phyloP scores from a whole-genome alignment of 2,888 invertebrate species.

The Ypsolopha scabrella region DNA sequence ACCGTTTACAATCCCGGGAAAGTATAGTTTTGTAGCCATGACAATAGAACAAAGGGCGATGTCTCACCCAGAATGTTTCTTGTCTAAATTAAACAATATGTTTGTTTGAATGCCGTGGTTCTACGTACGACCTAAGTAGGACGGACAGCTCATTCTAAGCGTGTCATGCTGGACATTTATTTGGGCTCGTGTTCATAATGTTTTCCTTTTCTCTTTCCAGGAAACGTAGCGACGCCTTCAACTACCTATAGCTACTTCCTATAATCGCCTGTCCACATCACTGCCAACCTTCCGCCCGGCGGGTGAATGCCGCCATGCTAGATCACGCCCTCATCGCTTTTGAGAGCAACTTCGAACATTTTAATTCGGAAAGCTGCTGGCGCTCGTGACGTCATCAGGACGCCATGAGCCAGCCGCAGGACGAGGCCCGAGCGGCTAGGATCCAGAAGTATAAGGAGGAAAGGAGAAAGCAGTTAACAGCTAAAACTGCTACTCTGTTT shows the following conservation, averaged over 20 bases:
- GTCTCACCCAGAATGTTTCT: no score
- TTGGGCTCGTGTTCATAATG: no score
- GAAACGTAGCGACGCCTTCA: constrained; percentile 1
- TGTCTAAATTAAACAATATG: no score
- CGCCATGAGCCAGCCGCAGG: constrained; percentile 52
- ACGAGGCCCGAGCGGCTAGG: constrained; percentile 71
- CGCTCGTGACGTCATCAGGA: constrained; percentile 42
- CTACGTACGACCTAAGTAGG: no score
- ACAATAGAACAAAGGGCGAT: not conserved
- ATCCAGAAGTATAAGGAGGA: constrained; percentile 81
- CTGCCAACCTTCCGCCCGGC: constrained; percentile 64
- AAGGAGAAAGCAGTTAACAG: constrained; percentile 75
- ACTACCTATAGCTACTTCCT: constrained; percentile 27
- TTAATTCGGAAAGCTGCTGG: constrained; percentile 29
- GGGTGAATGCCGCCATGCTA: constrained; percentile 61
- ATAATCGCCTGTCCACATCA: constrained; percentile 44
- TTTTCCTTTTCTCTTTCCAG: not conserved
- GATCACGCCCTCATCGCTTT: constrained; percentile 34
- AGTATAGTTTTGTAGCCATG: not conserved
- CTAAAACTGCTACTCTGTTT: constrained; percentile 71
- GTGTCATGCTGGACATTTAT: no score
- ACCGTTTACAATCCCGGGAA: no score
- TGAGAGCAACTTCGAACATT: constrained; percentile 31
- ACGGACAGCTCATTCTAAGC: no score
- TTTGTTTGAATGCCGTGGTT: no score